Conservation (phyloP, 2,888 invertebrate species). For the Limnephilus lunatus region DNA sequence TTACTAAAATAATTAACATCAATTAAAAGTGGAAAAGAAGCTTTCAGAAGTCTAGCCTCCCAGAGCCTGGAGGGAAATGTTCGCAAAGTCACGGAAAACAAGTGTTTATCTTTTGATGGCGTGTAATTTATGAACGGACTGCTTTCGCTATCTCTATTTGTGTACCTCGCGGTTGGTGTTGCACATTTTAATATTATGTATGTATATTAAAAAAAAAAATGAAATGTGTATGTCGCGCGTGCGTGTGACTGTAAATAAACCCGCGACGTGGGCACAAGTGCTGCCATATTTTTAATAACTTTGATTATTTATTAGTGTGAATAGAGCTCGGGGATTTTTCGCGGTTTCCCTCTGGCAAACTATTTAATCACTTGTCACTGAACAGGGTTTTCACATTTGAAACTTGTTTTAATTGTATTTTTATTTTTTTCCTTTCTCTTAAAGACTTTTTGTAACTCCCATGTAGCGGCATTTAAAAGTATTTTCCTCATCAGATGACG, state of each 20-base stretch:
- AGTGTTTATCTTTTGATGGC: slow-evolving; percentile 5
- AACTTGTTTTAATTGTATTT: neutral
- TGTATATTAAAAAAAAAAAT: neutral
- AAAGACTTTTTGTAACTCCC: too few relatives aligned
- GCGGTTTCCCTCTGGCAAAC: slow-evolving; percentile 27
- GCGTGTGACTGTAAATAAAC: slow-evolving; percentile 28
- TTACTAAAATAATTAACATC: neutral
- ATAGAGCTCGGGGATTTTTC: neutral
- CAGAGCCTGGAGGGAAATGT: neutral
- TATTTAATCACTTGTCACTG: neutral
- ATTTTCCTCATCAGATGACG: too few relatives aligned
- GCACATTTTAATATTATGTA: slow-evolving; percentile 26
- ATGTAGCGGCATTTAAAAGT: too few relatives aligned
- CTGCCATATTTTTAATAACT: slow-evolving; percentile 24
- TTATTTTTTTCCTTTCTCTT: too few relatives aligned
- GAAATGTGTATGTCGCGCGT: neutral
- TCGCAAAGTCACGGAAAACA: slow-evolving; percentile 12
- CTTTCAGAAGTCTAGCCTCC: neutral
- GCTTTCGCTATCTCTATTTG: slow-evolving; percentile 41
- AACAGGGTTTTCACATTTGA: neutral
- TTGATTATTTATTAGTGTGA: slow-evolving; percentile 31
- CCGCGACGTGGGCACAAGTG: slow-evolving; percentile 30
- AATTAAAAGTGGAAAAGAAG: neutral
- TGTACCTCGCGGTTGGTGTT: slow-evolving; percentile 16
- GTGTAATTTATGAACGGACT: slow-evolving; percentile 36